These are phyloP conservation scores for Artemia sinica DNA, from an alignment of 2,888 invertebrate genomes.

Conservation along the genomic window DNA sequence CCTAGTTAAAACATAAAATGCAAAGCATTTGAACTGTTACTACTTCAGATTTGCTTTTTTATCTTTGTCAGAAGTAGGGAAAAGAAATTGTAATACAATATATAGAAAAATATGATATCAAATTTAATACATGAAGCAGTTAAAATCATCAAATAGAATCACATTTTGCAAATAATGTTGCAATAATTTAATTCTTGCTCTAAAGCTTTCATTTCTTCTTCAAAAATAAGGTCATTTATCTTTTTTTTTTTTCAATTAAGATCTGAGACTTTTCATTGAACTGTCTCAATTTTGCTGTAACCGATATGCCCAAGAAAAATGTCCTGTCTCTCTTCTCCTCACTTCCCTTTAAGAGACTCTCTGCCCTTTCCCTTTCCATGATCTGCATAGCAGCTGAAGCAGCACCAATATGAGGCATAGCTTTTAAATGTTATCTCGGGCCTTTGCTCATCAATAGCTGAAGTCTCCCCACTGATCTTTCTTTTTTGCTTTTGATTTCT, in stretches of 20 bases:
- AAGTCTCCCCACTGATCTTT: too few species aligned
- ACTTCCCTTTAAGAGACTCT: neutral
- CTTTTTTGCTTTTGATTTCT: too few species aligned
- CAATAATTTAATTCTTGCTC: neutral
- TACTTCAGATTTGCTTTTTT: too few species aligned
- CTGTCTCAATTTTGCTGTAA: too few species aligned
- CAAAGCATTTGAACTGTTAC: neutral
- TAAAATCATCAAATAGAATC: neutral
- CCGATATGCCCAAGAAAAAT: neutral
- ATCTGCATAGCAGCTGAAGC: neutral
- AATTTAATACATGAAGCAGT: neutral
- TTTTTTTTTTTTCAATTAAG: slow-evolving; percentile 10
- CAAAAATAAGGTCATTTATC: slow-evolving; percentile 3
- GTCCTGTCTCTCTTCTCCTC: slow-evolving; percentile 1
- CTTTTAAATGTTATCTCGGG: neutral
- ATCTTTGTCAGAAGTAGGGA: too few species aligned
- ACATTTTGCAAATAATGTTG: neutral
- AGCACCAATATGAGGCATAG: neutral
- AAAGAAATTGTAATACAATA: neutral
- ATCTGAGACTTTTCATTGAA: neutral
- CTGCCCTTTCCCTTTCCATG: neutral
- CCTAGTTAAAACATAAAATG: neutral
- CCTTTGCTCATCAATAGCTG: too few species aligned
- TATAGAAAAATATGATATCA: neutral
- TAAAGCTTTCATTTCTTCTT: neutral